Conservation (phyloP, 2,888 invertebrate species). For the Gastracanthus pulcherrimus region DNA sequence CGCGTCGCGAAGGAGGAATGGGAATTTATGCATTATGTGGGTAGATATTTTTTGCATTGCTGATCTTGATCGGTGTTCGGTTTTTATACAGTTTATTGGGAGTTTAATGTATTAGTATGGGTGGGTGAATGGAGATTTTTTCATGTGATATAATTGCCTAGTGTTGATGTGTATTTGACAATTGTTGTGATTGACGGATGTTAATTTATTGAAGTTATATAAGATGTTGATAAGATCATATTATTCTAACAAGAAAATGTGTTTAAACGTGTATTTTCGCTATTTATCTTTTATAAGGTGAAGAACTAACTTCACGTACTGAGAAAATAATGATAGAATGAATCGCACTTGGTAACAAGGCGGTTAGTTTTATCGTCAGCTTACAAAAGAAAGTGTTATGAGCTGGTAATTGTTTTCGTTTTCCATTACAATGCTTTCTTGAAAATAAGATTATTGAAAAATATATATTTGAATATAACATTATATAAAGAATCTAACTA, state of each 20-base stretch:
- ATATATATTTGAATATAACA: too few species aligned
- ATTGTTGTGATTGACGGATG: too few species aligned
- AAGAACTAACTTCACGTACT: background rate
- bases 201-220: too few species aligned
- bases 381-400: constrained; percentile 13
- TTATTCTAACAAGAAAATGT: too few species aligned
- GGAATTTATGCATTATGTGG: background rate
- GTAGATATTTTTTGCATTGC: background rate
- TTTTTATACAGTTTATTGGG: background rate
- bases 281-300: too few species aligned
- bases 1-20: background rate
- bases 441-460: background rate
- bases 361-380: background rate
- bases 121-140: background rate
- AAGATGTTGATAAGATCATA: too few species aligned
- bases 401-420: constrained; percentile 10
- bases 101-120: background rate
- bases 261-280: too few species aligned
- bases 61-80: background rate
- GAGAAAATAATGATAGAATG: background rate
- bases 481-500: too few species aligned
- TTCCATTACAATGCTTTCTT: background rate
- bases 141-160: background rate
- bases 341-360: background rate
- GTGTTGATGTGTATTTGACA: too few species aligned